A percentile compares a stretch with the other conserved stretches of the same genome.
Evolutionary conservation across 2,797 vertebrate genomes (phyloP).

Genomic region (Gallinago solitaria): DNA sequence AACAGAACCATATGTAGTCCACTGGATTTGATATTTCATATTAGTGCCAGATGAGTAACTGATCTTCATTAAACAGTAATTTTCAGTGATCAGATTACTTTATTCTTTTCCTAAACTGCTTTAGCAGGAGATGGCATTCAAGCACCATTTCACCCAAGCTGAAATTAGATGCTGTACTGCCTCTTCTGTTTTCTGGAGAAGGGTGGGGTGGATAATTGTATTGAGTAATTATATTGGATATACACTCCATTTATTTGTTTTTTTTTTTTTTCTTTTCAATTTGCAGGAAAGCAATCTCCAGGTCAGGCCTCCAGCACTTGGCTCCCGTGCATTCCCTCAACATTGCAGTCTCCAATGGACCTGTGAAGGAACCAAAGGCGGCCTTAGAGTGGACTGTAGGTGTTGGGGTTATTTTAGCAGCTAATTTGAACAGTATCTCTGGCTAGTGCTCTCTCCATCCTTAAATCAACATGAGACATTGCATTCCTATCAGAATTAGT

Average conservation of each 20-base stretch:
- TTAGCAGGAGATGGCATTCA: conserved; percentile 12
- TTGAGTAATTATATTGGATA: background rate
- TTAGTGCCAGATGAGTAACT: conserved; percentile 12
- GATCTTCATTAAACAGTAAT: conserved; percentile 35
- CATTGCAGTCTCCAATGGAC: conserved; percentile 90
- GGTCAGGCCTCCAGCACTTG: conserved; percentile 95
- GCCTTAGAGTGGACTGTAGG: conserved; percentile 95
- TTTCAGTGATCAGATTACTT: conserved; percentile 45
- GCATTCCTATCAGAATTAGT: background rate
- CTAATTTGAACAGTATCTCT: background rate
- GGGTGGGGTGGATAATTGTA: background rate
- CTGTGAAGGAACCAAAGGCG: conserved; percentile 89
- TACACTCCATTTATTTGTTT: conserved; percentile 25
- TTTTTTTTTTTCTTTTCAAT: conserved; percentile 49
- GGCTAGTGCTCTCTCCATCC: background rate
- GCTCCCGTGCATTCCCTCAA: conserved; percentile 85
- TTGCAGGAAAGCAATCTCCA: conserved; percentile 95
- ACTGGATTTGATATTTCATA: background rate
- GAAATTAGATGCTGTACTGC: background rate
- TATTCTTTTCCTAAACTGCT: conserved; percentile 12
- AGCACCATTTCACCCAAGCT: background rate
- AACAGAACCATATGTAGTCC: background rate
- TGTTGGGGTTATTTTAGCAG: conserved; percentile 31
- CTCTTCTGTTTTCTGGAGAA: conserved; percentile 38
- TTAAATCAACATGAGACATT: background rate